Conservation (phyloP, 2,888 invertebrate species). For the Anagyrus pseudococci region DNA sequence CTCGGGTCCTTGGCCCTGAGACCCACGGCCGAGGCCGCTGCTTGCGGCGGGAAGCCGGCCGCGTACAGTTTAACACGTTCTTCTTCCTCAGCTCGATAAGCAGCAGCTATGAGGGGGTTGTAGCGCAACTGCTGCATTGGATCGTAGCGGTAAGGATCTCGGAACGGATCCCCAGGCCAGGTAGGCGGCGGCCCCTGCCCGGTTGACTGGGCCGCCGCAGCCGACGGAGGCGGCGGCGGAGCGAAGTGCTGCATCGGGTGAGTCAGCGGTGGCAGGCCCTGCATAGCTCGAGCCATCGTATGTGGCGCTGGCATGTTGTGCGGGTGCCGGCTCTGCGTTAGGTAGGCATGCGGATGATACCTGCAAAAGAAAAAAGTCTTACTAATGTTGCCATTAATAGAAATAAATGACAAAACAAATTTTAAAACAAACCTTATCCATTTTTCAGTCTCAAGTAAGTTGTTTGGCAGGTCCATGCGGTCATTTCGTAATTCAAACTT, state of each 20-base stretch:
- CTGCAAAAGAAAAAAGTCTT: conserved; percentile 22
- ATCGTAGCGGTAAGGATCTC: conserved; percentile 72
- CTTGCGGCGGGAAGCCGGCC: conserved; percentile 34
- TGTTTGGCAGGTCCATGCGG: conserved; percentile 30
- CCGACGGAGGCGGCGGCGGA: conserved; percentile 61
- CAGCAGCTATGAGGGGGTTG: conserved; percentile 81
- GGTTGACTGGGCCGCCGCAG: conserved; percentile 26
- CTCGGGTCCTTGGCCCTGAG: conserved; percentile 65
- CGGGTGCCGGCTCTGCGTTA: conserved; percentile 47
- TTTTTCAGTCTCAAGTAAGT: conserved; percentile 36
- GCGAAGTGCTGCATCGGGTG: conserved; percentile 64
- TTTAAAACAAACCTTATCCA: conserved; percentile 35
- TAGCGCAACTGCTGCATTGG: conserved; percentile 73
- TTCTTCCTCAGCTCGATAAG: conserved; percentile 74
- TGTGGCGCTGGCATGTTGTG: conserved; percentile 63
- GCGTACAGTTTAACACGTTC: conserved; percentile 69
- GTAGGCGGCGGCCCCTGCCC: conserved; percentile 60
- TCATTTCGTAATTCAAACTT: conserved; percentile 37
- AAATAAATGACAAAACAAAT: neutral
- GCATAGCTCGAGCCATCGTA: conserved; percentile 65
- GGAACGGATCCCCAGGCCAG: conserved; percentile 72
- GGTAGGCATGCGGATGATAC: conserved; percentile 65
- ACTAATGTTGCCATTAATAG: neutral
- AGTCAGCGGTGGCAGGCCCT: conserved; percentile 62
- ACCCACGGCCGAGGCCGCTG: conserved; percentile 63